Evolutionary conservation across 2,113 vertebrate species (phyloP).

Genomic region (Grallaria varia): DNA sequence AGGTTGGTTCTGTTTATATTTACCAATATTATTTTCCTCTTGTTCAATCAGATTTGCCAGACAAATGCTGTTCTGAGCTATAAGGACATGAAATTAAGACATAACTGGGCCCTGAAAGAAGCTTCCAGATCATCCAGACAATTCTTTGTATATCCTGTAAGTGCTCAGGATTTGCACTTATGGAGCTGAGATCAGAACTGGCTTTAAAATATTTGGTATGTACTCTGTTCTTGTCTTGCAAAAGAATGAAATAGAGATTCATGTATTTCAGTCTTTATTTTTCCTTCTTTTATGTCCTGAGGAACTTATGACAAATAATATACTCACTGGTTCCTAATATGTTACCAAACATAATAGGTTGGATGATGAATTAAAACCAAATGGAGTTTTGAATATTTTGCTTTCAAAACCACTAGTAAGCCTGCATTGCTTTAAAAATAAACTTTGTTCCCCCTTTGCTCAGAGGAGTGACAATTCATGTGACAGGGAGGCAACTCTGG

Average conservation of each 20-base stretch:
- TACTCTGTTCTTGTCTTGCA: neutral
- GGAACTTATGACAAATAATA: neutral
- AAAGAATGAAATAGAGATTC: neutral
- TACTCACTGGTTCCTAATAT: neutral
- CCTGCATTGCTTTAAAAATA: neutral
- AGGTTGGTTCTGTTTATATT: neutral
- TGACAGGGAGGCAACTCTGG: constrained; percentile 18
- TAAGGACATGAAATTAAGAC: neutral
- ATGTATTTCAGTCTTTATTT: neutral
- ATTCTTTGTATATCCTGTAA: neutral
- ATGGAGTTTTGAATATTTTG: neutral
- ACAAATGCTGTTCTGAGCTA: neutral
- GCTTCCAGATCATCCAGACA: neutral
- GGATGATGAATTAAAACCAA: constrained; percentile 22
- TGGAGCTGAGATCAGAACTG: neutral
- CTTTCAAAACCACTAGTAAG: neutral
- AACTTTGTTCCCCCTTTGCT: constrained; percentile 15
- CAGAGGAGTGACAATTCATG: neutral
- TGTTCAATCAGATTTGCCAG: neutral
- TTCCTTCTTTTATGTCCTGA: neutral
- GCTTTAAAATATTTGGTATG: neutral
- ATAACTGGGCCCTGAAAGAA: neutral
- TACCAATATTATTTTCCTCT: neutral
- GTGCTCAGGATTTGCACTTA: neutral
- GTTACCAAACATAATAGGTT: neutral